Base-by-base conservation (phyloP, 2,797 vertebrate species). In the Microctenopoma stevenorrisi region DNA sequence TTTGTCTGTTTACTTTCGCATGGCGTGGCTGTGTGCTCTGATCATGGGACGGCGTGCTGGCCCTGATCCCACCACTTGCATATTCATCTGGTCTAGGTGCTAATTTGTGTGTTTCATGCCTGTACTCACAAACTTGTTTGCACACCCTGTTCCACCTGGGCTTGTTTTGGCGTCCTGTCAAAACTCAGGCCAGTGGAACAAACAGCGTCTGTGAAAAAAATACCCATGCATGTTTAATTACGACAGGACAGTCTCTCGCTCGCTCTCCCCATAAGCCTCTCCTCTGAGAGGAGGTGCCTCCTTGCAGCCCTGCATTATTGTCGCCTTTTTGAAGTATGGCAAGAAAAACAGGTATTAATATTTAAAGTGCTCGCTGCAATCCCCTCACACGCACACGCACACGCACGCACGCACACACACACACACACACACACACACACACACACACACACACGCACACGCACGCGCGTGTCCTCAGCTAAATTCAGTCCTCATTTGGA, bases 221-320 rank as follows among this genome's bases (percentile, higher is more conserved):
- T 91, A 95, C 90, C 93, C 95, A 97, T 97, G 95, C 96, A 97
- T 96, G 95, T 96, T 98, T 98, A 98, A 98, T 98, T 97, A 96
- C 91, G 90, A 93, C 91, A 90, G 95, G 94, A 94, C 89, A 80
- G 83, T 75, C 64, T 78, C 48, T 48, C 22, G 59, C 64, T 68
- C 89, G 74, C 92, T 92, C 88, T 91, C 90, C 94, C 92, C 86
- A 81, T 92, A 94, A 93, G 92, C 93, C 93, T 94, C 93, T 93
- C 93, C 92, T 94, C 92, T 90, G 94, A 96, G 94, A 94, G 93
- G 93, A 93, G 94, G 91, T 85, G 84, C 92, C 93, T 93, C 92
- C 83, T 89, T 92, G 94, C 91, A 93, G 94, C 94, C 89, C 92
- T 86, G 93, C 94, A 94, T 97, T 96, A 96, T 96, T 93, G 95